Percentiles rank a stretch among this genome's conserved stretches.
phyloP scores from a whole-genome alignment of 2,113 vertebrate genomes.

The Phalacrocorax pelagicus region DNA sequence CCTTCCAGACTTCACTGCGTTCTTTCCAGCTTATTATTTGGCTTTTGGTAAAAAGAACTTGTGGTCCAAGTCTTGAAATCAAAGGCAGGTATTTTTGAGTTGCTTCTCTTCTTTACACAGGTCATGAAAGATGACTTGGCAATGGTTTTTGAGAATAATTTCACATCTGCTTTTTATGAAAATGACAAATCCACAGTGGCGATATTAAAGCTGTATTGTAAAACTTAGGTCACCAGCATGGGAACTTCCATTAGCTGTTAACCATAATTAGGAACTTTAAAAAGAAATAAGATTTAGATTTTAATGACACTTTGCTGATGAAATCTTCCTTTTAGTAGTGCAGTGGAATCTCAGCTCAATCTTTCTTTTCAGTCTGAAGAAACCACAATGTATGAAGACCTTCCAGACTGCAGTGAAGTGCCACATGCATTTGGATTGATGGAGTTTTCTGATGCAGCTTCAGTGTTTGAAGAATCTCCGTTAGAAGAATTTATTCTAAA shows the following conservation, averaged over 20 bases:
- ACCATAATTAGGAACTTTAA: not conserved
- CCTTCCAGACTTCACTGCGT: not conserved
- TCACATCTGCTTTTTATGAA: not conserved
- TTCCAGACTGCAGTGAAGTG: conserved; percentile 19
- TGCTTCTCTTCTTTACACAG: not conserved
- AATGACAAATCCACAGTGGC: not conserved
- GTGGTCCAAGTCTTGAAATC: not conserved
- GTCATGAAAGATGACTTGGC: not conserved
- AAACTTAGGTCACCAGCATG: not conserved
- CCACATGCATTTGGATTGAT: conserved; percentile 58
- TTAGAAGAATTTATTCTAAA: conserved; percentile 7
- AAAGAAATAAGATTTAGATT: not conserved
- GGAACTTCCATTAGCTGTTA: not conserved
- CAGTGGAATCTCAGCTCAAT: not conserved
- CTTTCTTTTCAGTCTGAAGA: conserved; percentile 66
- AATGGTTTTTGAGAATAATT: not conserved
- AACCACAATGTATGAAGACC: conserved; percentile 60
- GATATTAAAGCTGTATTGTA: not conserved
- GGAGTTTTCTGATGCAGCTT: conserved; percentile 60
- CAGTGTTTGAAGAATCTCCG: conserved; percentile 46
- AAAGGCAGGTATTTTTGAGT: not conserved
- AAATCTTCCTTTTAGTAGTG: not conserved
- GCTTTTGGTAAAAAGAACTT: not conserved
- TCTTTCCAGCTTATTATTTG: not conserved
- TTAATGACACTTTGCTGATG: not conserved